phyloP scores from a whole-genome alignment of 2,797 vertebrate species.

The Anguilla anguilla region DNA sequence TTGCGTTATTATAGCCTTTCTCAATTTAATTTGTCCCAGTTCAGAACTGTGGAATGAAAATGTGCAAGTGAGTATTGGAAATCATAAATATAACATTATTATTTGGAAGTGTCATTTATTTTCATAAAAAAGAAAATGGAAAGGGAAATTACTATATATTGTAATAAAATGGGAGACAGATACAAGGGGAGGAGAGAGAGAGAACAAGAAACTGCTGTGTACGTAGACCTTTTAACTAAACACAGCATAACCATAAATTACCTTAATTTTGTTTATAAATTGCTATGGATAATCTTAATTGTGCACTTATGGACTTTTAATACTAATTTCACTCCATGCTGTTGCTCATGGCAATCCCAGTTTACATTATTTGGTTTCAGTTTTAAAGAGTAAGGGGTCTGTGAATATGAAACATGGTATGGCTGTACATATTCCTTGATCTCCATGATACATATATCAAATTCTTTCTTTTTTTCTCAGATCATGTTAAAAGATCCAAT shows the following conservation, averaged over 20 bases:
- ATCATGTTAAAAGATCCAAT: conserved; percentile 35
- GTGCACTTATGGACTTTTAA: conserved; percentile 28
- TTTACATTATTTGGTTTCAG: conserved; percentile 25
- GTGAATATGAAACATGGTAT: conserved; percentile 27
- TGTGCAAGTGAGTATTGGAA: neutral
- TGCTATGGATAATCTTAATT: conserved; percentile 10
- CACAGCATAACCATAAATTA: neutral
- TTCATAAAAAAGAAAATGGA: neutral
- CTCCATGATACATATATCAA: conserved; percentile 22
- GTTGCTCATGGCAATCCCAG: neutral
- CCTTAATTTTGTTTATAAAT: neutral
- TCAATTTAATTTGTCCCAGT: neutral
- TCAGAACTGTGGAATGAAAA: neutral
- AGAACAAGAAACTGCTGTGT: neutral
- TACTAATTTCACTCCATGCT: conserved; percentile 23
- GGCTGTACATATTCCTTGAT: conserved; percentile 38
- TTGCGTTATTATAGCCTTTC: neutral
- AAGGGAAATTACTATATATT: neutral
- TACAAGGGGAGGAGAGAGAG: neutral
- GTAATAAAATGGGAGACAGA: neutral
- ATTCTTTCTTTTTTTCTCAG: conserved; percentile 34
- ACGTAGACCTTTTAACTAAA: neutral
- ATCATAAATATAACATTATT: neutral
- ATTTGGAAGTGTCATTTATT: conserved; percentile 1
- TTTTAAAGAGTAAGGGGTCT: neutral